Evolutionary conservation across 2,888 invertebrate species (phyloP), one percentile per base, ranked within the genome.

Genomic region (Hoplodrina blanda): DNA sequence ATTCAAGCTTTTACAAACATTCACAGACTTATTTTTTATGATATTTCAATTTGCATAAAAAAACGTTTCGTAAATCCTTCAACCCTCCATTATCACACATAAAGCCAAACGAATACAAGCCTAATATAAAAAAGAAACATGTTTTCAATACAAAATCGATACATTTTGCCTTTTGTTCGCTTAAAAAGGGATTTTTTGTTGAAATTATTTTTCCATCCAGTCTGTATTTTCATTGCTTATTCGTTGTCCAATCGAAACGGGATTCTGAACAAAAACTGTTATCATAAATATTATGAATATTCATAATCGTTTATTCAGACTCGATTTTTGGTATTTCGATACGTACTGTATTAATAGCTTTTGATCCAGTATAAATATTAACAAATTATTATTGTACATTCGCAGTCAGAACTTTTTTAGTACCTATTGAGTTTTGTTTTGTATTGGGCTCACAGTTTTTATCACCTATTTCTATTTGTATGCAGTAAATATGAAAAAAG

Each of bases 201-300:
- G 41, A 72, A 54, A 44, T 55, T 3, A 15, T 62, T 70, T 25
- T 56, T 61, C 13, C 60, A 61, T 56, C 13, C 30, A 20, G 49
- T 15, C 57, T 44, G 61, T 79, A 33, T 78, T 73, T 73, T 60
- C 15, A 44, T 71, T 56, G n/a, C 25, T 33, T 61, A 61, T 59
- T 68, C 30, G 53, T 30, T 63, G 33, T 55, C 41, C 59, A 67
- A 62, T 62, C 19, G 15, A 37, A 25, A 15, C 6, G 44, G 20
- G 37, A 37, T 60, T 59, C 30, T 1, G 25, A 53, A 69, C 17
- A 69, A 69, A 80, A 57, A 62, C 10, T 49, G 30, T 62, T 69
- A 61, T 53, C 8, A 62, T 76, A 57, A 46, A 80, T 37, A 59
- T 56, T 56, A 62, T 77, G 69, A 80, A 80, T 80, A 77, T 77